A percentile compares a stretch with the other conserved stretches of the same genome.
These are phyloP conservation scores for Xerus rutilus DNA, from an alignment of 2,797 vertebrate species.

Conservation along the genomic window DNA sequence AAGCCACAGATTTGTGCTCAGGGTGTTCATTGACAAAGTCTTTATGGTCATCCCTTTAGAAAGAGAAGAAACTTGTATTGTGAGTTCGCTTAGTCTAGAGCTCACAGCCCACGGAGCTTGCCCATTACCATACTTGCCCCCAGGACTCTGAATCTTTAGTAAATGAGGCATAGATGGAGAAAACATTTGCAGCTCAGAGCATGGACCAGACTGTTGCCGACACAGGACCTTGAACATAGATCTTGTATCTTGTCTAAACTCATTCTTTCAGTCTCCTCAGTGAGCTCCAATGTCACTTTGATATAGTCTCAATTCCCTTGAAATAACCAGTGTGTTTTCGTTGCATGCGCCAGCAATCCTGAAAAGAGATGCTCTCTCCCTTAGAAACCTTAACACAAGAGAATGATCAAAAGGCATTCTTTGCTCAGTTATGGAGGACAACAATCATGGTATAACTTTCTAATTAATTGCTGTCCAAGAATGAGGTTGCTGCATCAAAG, in stretches of 20 bases:
- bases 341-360: constrained; percentile 20
- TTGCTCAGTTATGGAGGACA: neutral
- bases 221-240: neutral
- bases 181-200: neutral
- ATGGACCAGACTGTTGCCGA: neutral
- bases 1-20: neutral
- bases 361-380: neutral
- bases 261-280: neutral
- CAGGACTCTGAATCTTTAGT: neutral
- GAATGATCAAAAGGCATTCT: neutral
- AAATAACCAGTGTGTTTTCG: constrained; percentile 24
- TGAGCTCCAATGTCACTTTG: neutral
- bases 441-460: neutral
- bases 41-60: neutral
- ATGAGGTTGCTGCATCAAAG: neutral
- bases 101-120: neutral
- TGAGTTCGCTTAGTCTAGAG: neutral
- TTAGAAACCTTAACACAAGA: constrained; percentile 14
- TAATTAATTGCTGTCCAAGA: neutral
- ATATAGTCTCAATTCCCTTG: neutral
- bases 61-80: neutral
- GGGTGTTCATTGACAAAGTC: neutral
- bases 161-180: neutral
- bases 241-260: neutral
- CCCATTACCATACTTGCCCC: neutral